A percentile compares a stretch with the other conserved stretches of the same genome.
These are phyloP conservation scores for Apus apus DNA, from an alignment of 2,113 vertebrate genomes.

Conservation along the genomic window DNA sequence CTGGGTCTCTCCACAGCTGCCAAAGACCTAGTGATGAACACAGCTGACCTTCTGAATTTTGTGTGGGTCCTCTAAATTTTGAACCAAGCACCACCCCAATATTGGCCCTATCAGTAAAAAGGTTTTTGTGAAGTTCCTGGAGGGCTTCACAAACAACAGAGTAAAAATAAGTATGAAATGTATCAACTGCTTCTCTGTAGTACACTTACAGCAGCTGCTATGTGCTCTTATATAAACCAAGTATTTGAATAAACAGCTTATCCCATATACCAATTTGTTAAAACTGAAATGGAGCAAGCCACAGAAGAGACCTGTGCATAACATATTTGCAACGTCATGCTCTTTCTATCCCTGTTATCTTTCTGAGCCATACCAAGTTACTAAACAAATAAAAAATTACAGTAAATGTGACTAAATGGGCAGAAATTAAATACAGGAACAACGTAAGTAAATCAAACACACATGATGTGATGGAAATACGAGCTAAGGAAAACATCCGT, in stretches of 20 bases:
- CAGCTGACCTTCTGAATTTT: neutral
- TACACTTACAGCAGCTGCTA: neutral
- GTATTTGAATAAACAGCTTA: neutral
- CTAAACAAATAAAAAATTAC: constrained; percentile 30
- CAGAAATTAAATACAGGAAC: constrained; percentile 17
- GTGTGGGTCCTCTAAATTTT: neutral
- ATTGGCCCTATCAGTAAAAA: neutral
- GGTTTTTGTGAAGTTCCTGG: neutral
- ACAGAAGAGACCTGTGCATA: neutral
- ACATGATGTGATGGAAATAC: neutral
- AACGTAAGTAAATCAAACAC: constrained; percentile 37
- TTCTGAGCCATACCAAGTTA: neutral
- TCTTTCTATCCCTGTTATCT: neutral
- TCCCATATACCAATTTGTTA: neutral
- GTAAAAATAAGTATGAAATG: neutral
- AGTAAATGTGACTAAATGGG: constrained; percentile 14
- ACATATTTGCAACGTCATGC: neutral
- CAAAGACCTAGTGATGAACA: neutral
- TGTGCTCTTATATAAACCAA: neutral
- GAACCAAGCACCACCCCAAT: neutral
- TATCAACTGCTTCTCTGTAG: neutral
- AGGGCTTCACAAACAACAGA: neutral
- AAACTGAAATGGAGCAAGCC: neutral
- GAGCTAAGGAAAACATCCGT: neutral
- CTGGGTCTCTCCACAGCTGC: neutral